Evolutionary conservation across 2,888 invertebrate species (phyloP).

Genomic region (Oegoconia quadripuncta): DNA sequence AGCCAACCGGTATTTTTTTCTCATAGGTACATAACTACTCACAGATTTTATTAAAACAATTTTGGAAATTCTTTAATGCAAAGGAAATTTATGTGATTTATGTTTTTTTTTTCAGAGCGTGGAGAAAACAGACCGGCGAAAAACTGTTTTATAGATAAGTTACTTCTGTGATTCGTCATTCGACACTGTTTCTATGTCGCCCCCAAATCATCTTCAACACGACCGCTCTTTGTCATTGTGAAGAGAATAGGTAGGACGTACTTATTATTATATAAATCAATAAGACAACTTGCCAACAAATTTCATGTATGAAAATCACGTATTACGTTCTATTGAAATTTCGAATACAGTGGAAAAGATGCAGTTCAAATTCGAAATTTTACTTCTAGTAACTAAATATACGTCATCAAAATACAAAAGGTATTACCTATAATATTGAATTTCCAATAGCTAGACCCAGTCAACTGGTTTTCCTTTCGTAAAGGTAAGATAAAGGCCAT

Average conservation of each 20-base stretch:
- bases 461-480: background rate
- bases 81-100: background rate
- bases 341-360: too few species aligned
- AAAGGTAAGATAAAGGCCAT: conserved; percentile 2
- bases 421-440: too few species aligned
- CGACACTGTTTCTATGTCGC: conserved; percentile 8
- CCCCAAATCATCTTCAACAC: conserved; percentile 18
- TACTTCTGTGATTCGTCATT: too few species aligned
- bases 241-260: conserved; percentile 5
- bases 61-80: conserved; percentile 22
- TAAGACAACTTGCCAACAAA: background rate
- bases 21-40: too few species aligned
- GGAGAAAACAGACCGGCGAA: too few species aligned
- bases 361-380: too few species aligned
- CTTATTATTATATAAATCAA: background rate
- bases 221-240: conserved; percentile 14
- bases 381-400: too few species aligned
- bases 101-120: background rate
- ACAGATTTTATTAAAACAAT: conserved; percentile 26
- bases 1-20: conserved; percentile 46
- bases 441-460: background rate
- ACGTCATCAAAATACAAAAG: too few species aligned
- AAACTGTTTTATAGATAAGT: too few species aligned
- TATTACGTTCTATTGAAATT: too few species aligned
- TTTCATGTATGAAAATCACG: too few species aligned